These are phyloP conservation scores for Lepidurus packardi DNA, from an alignment of 1,140 invertebrate species.

Conservation along the genomic window DNA sequence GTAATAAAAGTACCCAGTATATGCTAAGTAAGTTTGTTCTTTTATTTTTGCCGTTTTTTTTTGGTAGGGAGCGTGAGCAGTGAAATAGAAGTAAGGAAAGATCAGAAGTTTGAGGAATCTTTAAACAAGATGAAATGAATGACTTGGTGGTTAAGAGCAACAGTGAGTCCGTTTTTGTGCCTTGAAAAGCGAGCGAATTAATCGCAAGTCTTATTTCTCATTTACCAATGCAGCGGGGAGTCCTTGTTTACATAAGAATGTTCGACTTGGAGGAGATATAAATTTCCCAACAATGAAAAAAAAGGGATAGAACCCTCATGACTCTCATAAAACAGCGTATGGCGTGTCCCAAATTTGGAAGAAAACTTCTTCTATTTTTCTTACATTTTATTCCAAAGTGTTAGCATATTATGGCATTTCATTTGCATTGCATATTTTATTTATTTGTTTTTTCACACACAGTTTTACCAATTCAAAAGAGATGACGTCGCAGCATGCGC, in stretches of 20 bases:
- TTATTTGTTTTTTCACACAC: not conserved
- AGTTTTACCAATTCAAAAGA: conserved; percentile 3
- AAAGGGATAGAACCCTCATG: not conserved
- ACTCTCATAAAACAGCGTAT: not conserved
- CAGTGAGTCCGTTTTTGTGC: too few species aligned
- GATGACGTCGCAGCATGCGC: not conserved
- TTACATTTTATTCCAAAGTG: not conserved
- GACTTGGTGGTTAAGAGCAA: too few species aligned
- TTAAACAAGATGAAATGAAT: too few species aligned
- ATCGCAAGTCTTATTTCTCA: not conserved
- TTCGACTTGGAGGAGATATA: not conserved
- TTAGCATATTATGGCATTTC: conserved; percentile 8
- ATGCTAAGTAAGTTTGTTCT: not conserved
- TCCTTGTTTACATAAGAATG: not conserved
- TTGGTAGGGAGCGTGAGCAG: too few species aligned
- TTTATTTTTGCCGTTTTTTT: not conserved
- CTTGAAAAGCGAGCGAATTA: not conserved
- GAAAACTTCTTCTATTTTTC: not conserved
- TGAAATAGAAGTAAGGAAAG: too few species aligned
- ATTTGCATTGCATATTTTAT: not conserved
- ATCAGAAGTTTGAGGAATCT: too few species aligned
- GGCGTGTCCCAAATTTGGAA: conserved; percentile 5
- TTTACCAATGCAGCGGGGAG: not conserved
- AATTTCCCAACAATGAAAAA: not conserved
- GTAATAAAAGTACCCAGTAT: not conserved